These are phyloP conservation scores for Esox lucius DNA, from an alignment of 2,797 vertebrate species.

Conservation along the genomic window DNA sequence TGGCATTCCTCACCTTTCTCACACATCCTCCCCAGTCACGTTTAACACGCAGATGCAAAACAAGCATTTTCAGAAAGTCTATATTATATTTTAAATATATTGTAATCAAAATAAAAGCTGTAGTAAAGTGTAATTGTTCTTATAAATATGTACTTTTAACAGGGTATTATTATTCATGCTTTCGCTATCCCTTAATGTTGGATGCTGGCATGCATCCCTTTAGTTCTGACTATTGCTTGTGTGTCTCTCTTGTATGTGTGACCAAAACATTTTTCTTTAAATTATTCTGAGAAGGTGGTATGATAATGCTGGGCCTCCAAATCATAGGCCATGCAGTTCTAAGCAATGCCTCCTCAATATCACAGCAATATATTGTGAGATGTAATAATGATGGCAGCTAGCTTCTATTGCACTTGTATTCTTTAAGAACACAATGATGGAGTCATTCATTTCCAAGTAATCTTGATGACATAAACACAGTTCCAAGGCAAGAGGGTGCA, in stretches of 20 bases:
- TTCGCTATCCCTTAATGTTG: background rate
- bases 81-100: no score
- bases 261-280: background rate
- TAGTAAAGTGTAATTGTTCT: no score
- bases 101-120: no score
- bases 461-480: constrained; percentile 72
- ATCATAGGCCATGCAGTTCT: no score
- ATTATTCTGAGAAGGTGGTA: constrained; percentile 3
- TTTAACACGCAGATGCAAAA: no score
- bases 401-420: constrained; percentile 71
- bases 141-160: no score
- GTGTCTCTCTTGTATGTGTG: constrained; percentile 14
- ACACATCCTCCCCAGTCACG: no score
- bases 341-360: no score
- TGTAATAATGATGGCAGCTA: constrained; percentile 80
- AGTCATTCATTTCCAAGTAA: constrained; percentile 82
- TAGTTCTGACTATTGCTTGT: constrained; percentile 3
- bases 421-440: constrained; percentile 66
- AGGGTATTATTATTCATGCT: no score
- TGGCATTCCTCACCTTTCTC: no score
- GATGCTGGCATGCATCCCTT: background rate
- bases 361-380: constrained; percentile 59
- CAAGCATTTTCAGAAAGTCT: no score
- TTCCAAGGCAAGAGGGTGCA: constrained; percentile 58
- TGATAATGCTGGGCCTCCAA: background rate